phyloP scores from a whole-genome alignment of 2,888 invertebrate species.

The Ditylenchus weischeri region DNA sequence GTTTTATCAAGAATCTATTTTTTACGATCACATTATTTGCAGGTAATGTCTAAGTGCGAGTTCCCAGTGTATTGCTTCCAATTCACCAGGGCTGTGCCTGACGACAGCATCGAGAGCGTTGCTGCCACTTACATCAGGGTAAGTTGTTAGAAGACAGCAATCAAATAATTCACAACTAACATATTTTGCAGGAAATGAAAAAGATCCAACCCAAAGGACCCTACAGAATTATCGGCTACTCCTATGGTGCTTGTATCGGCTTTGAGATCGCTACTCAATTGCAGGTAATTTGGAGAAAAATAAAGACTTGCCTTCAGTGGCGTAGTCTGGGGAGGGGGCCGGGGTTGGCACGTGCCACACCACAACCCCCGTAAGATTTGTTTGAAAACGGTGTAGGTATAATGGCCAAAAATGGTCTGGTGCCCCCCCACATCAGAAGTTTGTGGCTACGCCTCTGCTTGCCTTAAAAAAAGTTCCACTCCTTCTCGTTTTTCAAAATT shows the following conservation, averaged over 20 bases:
- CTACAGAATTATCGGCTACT: conserved; percentile 86
- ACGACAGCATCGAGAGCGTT: conserved; percentile 56
- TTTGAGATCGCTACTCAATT: conserved; percentile 88
- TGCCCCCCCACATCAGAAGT: too few relatives aligned
- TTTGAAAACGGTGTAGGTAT: too few relatives aligned
- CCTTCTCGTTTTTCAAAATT: too few relatives aligned
- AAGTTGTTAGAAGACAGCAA: not conserved
- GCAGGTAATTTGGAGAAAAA: conserved; percentile 62
- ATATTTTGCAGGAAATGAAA: conserved; percentile 67
- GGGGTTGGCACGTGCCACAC: too few relatives aligned
- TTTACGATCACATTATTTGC: too few relatives aligned
- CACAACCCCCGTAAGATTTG: too few relatives aligned
- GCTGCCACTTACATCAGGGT: conserved; percentile 55
- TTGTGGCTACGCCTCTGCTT: too few relatives aligned
- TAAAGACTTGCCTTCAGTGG: too few relatives aligned
- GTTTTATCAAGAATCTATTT: too few relatives aligned
- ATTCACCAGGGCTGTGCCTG: conserved; percentile 53
- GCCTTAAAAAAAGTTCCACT: too few relatives aligned
- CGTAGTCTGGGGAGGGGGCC: too few relatives aligned
- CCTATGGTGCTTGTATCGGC: conserved; percentile 88
- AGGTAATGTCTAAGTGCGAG: conserved; percentile 67
- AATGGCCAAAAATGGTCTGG: too few relatives aligned
- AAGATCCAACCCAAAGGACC: conserved; percentile 76
- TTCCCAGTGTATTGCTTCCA: conserved; percentile 59
- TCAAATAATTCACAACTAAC: not conserved